These are phyloP conservation scores for Diaphora mendica DNA, from an alignment of 2,888 invertebrate species.

Conservation along the genomic window DNA sequence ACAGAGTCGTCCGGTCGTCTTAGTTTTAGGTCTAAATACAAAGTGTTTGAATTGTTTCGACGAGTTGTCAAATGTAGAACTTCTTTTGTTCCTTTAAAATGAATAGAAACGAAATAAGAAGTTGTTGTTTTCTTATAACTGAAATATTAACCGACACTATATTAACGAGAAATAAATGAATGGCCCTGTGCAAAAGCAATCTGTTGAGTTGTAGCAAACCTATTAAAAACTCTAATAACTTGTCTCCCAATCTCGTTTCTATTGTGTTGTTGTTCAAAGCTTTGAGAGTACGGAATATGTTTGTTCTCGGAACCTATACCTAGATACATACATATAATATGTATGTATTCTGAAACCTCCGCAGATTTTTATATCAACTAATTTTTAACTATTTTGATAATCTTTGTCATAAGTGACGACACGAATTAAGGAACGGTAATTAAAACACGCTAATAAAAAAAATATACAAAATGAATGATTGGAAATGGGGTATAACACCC, in stretches of 20 bases:
- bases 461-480: too few species aligned
- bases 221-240: constrained; percentile 55
- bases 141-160: constrained; percentile 4
- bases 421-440: too few species aligned
- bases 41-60: neutral
- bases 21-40: neutral
- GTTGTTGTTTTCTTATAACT: neutral
- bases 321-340: neutral
- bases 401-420: too few species aligned
- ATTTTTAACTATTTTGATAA: too few species aligned
- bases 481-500: neutral
- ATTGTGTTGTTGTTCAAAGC: constrained; percentile 42
- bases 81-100: neutral
- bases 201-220: constrained; percentile 41
- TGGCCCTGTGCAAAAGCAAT: constrained; percentile 29
- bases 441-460: too few species aligned
- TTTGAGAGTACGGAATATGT: constrained; percentile 30
- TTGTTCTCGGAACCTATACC: neutral
- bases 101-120: neutral
- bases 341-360: too few species aligned
- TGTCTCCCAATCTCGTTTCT: constrained; percentile 43
- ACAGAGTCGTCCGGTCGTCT: neutral
- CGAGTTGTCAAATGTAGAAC: neutral
- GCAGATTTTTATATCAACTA: too few species aligned
- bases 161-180: constrained; percentile 32